Base-by-base conservation (phyloP, 2,113 vertebrate genomes). In the Jacana jacana region DNA sequence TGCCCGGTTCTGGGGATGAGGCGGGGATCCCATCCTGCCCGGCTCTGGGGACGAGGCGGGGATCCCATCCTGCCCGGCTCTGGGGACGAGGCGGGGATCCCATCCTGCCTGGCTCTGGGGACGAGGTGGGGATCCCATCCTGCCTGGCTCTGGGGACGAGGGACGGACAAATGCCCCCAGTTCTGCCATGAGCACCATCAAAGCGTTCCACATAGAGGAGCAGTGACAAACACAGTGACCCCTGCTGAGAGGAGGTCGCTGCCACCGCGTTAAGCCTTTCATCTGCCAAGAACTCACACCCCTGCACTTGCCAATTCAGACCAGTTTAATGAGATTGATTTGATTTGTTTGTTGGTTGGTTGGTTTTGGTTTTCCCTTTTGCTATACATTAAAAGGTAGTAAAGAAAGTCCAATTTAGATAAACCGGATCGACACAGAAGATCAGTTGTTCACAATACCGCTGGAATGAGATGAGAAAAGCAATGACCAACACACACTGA, bases 21-120 rank as follows among this genome's bases (percentile, higher is more conserved):
- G 93, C n/a, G n/a, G n/a, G n/a, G n/a, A 72, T 72, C 93, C 97
- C 97, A 97, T 97, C 97, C 97, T 98, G 95, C 85, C 96, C 97
- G 81, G 49, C 95, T 40, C 81, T 73, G 97, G 96, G 92, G 96
- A 79, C 89, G 86, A 33, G 57, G 93, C n/a, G n/a, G n/a, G n/a
- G n/a, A 72, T 72, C 93, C 97, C 97, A 97, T 97, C 97, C 97
- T 98, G 95, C 85, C 96, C 97, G 81, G 49, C 95, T 40, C 81
- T 73, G 97, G 96, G 92, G 96, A 79, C 89, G 86, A 33, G 57
- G 93, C n/a, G n/a, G n/a, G n/a, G n/a, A 72, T 72, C 93, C 97
- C 97, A 97, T 97, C 97, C 97, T 98, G 95, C 85, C 96, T 98
- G 81, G 49, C 95, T 40, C 81, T 73, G 97, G 96, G 92, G 96